A percentile compares a stretch with the other conserved stretches of the same genome.
These are phyloP conservation scores for Drosophila littoralis DNA, from an alignment of 1,140 invertebrate genomes.

Conservation along the genomic window DNA sequence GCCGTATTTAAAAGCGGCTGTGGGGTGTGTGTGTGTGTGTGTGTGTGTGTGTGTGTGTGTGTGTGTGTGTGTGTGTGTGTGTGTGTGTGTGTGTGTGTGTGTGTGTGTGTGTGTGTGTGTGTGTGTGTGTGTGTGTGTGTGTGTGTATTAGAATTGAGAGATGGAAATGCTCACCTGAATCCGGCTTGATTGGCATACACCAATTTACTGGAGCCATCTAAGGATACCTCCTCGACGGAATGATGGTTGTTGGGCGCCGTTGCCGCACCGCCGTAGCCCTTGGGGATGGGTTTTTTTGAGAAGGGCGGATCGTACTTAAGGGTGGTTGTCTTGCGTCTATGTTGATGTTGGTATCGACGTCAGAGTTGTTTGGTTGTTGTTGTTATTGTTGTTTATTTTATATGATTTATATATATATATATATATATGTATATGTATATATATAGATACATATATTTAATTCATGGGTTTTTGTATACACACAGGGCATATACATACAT, in stretches of 20 bases:
- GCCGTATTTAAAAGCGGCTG: not conserved
- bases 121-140: not conserved
- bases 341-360: constrained; percentile 49
- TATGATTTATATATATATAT: constrained; percentile 40
- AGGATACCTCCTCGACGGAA: constrained; percentile 89
- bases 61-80: not conserved
- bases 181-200: constrained; percentile 92
- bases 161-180: constrained; percentile 88
- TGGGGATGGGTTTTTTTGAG: constrained; percentile 91
- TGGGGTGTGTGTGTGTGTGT: not conserved
- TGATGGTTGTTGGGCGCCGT: constrained; percentile 87
- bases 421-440: constrained; percentile 37
- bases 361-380: constrained; percentile 45
- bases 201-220: constrained; percentile 91
- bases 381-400: constrained; percentile 49
- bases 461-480: constrained; percentile 1
- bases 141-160: not conserved
- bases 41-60: not conserved
- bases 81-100: not conserved
- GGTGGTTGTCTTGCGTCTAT: constrained; percentile 93
- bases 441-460: constrained; percentile 1
- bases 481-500: constrained; percentile 40
- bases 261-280: constrained; percentile 89
- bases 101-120: not conserved
- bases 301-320: constrained; percentile 94